Evolutionary conservation across 2,888 invertebrate species (phyloP).

Genomic region (Allacma fusca): DNA sequence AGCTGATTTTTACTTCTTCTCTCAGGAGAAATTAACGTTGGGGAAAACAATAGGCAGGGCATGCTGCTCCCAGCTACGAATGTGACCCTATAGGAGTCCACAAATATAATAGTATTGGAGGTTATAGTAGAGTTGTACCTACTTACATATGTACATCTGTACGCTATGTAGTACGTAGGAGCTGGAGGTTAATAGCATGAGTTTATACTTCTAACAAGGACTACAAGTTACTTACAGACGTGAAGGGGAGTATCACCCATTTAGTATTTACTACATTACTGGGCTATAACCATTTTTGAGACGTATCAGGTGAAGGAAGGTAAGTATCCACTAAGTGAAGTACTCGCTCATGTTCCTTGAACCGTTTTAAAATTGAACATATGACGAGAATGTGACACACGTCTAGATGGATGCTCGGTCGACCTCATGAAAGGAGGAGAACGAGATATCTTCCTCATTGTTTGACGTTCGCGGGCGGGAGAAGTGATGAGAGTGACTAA

Average conservation of each 20-base stretch:
- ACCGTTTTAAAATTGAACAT: conserved; percentile 34
- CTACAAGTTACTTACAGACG: too few relatives aligned
- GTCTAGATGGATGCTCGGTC: neutral
- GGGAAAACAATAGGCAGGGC: neutral
- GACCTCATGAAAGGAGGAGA: too few relatives aligned
- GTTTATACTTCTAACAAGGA: too few relatives aligned
- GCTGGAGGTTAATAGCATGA: neutral
- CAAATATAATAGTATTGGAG: too few relatives aligned
- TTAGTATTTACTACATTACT: too few relatives aligned
- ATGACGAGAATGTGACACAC: conserved; percentile 32
- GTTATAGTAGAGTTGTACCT: too few relatives aligned
- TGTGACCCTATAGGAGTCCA: too few relatives aligned
- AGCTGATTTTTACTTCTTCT: neutral
- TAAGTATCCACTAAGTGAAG: neutral
- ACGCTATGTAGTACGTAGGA: neutral
- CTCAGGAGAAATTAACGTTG: neutral
- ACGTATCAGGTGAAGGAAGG: conserved; percentile 1
- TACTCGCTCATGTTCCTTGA: conserved; percentile 29
- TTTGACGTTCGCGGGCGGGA: neutral
- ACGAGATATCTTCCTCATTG: conserved; percentile 19
- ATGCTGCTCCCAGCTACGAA: too few relatives aligned
- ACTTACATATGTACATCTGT: too few relatives aligned
- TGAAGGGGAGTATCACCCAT: too few relatives aligned
- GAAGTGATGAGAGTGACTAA: conserved; percentile 26
- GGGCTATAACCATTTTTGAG: neutral